Conservation (phyloP, 2,888 invertebrate species). For the Nomada lathburiana region DNA sequence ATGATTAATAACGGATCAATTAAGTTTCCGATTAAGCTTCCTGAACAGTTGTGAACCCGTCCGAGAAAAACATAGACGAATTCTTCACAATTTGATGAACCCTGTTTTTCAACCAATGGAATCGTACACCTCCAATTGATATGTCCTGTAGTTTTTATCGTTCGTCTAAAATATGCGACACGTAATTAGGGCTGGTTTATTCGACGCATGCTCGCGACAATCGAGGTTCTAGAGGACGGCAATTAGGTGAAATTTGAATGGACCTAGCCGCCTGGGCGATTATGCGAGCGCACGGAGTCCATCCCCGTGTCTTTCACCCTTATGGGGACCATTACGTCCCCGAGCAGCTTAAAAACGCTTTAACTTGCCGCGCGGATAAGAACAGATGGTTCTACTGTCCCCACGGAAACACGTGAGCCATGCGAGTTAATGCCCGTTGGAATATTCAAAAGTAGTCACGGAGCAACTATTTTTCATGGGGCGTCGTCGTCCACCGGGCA, state of each 20-base stretch:
- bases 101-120: background rate
- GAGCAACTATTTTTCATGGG: slow-evolving; percentile 37
- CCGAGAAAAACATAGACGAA: too few relatives aligned
- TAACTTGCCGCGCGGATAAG: slow-evolving; percentile 60
- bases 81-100: too few relatives aligned
- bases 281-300: slow-evolving; percentile 57
- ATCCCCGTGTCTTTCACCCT: slow-evolving; percentile 48
- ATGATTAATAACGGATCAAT: too few relatives aligned
- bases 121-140: background rate
- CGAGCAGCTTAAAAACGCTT: slow-evolving; percentile 66
- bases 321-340: slow-evolving; percentile 31
- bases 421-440: slow-evolving; percentile 64
- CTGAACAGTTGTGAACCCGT: too few relatives aligned
- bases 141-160: background rate
- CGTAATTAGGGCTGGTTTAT: too few relatives aligned
- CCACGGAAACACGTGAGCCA: slow-evolving; percentile 47
- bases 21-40: too few relatives aligned
- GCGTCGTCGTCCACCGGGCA: background rate
- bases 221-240: slow-evolving; percentile 2
- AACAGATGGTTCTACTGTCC: slow-evolving; percentile 62
- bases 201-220: background rate
- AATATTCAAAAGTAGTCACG: slow-evolving; percentile 66
- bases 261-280: slow-evolving; percentile 37
- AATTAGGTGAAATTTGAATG: slow-evolving; percentile 53
- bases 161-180: too few relatives aligned